Percentiles rank a stretch among this genome's conserved stretches.
Evolutionary conservation across 2,888 invertebrate species (phyloP).

Genomic region (Drosophila affinis): DNA sequence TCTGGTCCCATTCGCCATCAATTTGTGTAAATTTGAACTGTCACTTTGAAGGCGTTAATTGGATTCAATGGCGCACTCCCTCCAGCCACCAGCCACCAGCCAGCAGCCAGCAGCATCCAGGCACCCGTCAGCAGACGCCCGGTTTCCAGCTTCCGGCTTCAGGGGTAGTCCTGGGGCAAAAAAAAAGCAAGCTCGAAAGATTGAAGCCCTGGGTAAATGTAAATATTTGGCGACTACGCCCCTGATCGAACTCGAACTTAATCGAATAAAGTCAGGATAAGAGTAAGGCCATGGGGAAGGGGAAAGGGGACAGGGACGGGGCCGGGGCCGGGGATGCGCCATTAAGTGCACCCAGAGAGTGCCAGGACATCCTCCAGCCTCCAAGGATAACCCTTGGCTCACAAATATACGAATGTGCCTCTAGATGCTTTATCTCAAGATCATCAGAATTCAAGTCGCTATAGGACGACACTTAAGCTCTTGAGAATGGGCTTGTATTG

Average conservation of each 20-base stretch:
- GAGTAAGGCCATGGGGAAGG: neutral
- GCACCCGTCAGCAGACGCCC: too few relatives aligned
- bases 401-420: constrained; percentile 3
- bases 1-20: constrained; percentile 47
- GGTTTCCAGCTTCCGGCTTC: neutral
- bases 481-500: too few relatives aligned
- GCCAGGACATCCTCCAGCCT: neutral
- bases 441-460: too few relatives aligned
- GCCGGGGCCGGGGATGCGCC: neutral
- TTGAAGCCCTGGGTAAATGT: constrained; percentile 7
- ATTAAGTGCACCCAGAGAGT: constrained; percentile 17
- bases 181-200: too few relatives aligned
- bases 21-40: constrained; percentile 81
- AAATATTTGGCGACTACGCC: constrained; percentile 23
- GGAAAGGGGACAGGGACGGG: neutral
- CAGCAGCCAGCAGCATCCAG: too few relatives aligned
- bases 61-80: constrained; percentile 72
- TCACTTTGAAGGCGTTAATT: constrained; percentile 80
- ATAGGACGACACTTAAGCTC: too few relatives aligned
- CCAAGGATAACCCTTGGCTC: neutral
- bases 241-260: constrained; percentile 36
- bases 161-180: neutral
- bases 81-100: too few relatives aligned
- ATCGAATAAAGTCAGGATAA: constrained; percentile 35
- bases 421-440: too few relatives aligned